These are phyloP conservation scores for Periophthalmodon schlosseri DNA, from an alignment of 2,113 vertebrate genomes.

Conservation along the genomic window DNA sequence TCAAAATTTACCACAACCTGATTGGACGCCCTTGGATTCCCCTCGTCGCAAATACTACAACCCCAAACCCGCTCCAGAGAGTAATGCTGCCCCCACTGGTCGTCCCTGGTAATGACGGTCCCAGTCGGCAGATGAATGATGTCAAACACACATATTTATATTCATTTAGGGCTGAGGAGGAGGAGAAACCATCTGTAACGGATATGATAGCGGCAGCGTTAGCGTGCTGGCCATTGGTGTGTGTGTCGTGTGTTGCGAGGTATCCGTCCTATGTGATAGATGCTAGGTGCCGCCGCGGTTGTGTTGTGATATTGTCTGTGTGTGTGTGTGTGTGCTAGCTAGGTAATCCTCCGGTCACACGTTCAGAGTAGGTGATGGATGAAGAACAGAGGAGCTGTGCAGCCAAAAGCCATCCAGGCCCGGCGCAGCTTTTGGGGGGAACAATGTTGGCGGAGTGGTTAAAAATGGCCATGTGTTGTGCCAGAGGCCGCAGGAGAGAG, in stretches of 20 bases:
- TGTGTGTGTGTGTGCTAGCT: conserved; percentile 31
- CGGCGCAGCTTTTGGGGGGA: conserved; percentile 62
- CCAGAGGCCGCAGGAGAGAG: conserved; percentile 63
- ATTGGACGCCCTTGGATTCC: conserved; percentile 44
- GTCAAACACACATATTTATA: conserved; percentile 79
- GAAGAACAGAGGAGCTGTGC: conserved; percentile 72
- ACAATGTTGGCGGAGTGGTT: conserved; percentile 69
- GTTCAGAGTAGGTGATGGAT: conserved; percentile 77
- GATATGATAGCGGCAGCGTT: conserved; percentile 70
- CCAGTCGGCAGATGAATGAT: conserved; percentile 75
- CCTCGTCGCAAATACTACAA: conserved; percentile 27
- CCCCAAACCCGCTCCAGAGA: conserved; percentile 44
- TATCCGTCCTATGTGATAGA: conserved; percentile 75
- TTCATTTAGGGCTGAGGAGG: conserved; percentile 77
- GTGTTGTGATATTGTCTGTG: conserved; percentile 33
- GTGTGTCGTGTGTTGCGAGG: conserved; percentile 62
- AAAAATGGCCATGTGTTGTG: conserved; percentile 71
- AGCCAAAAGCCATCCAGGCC: conserved; percentile 33
- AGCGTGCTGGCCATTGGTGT: conserved; percentile 38
- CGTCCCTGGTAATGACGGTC: conserved; percentile 48
- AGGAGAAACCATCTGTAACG: conserved; percentile 77
- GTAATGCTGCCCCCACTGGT: conserved; percentile 70
- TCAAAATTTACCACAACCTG: not conserved
- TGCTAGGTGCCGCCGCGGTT: conserved; percentile 52
- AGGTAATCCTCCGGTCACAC: conserved; percentile 77